Evolutionary conservation across 2,113 vertebrate genomes (phyloP).

Genomic region (Tor tambroides): DNA sequence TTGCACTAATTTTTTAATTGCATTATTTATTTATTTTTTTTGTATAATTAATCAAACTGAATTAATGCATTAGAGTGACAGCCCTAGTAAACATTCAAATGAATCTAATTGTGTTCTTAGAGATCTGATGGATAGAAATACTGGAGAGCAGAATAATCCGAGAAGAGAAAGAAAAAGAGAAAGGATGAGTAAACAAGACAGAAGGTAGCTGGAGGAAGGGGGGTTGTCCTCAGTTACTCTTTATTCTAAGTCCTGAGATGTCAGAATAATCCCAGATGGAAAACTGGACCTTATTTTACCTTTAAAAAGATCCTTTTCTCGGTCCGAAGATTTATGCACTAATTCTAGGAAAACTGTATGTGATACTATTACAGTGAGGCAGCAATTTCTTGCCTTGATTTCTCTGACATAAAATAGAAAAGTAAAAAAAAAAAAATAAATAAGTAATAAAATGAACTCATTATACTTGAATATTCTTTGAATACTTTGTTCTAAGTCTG

Average conservation of each 20-base stretch:
- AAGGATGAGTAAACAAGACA: slow-evolving; percentile 2
- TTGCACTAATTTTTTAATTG: background rate
- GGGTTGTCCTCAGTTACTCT: background rate
- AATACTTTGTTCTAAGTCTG: background rate
- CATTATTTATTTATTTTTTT: background rate
- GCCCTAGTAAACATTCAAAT: slow-evolving; percentile 9
- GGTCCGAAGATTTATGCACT: background rate
- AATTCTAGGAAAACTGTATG: background rate
- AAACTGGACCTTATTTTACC: slow-evolving; percentile 16
- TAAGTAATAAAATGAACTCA: background rate
- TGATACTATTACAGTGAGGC: background rate
- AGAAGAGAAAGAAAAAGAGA: slow-evolving; percentile 49
- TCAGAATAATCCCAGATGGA: no score
- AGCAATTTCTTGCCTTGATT: background rate
- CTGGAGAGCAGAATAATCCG: slow-evolving; percentile 64
- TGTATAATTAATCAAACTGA: background rate
- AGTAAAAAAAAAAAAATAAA: background rate
- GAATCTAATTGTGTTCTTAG: slow-evolving; percentile 55
- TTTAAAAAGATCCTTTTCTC: background rate
- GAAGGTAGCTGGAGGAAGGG: background rate
- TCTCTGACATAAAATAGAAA: background rate
- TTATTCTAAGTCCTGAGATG: no score
- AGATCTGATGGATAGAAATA: slow-evolving; percentile 59
- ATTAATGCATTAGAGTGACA: background rate
- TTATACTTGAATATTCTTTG: background rate